Conservation (phyloP, 2,797 vertebrate genomes). For the Macroramphosus scolopax region DNA sequence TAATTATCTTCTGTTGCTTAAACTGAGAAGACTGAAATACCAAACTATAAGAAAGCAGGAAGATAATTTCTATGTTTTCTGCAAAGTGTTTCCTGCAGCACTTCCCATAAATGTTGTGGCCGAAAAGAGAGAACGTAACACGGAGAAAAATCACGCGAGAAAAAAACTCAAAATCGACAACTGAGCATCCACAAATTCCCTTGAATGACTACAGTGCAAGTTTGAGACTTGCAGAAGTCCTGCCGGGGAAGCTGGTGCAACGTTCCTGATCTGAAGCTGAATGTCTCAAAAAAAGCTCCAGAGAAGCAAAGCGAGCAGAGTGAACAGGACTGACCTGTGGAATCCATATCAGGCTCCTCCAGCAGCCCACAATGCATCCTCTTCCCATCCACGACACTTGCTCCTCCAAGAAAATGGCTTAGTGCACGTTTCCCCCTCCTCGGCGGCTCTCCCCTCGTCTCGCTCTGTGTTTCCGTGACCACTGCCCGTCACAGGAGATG, state of each 20-base stretch:
- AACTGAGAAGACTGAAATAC: not conserved
- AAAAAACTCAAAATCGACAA: constrained; percentile 11
- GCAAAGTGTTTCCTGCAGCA: not conserved
- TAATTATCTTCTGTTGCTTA: not conserved
- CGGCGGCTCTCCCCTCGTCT: constrained; percentile 60
- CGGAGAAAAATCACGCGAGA: not conserved
- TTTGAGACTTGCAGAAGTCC: constrained; percentile 40
- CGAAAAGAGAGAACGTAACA: not conserved
- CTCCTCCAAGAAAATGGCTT: constrained; percentile 81
- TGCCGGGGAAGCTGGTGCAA: constrained; percentile 26
- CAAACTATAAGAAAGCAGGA: not conserved
- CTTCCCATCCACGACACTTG: constrained; percentile 93
- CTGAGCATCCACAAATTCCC: constrained; percentile 12
- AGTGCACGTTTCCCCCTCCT: constrained; percentile 74
- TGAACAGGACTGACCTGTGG: constrained; percentile 92
- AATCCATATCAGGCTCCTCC: constrained; percentile 99
- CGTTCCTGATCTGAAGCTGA: constrained; percentile 22
- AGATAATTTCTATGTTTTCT: constrained; percentile 6
- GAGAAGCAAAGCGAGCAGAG: constrained; percentile 30
- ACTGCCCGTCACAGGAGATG: constrained; percentile 78
- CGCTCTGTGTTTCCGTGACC: constrained; percentile 72
- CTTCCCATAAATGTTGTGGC: constrained; percentile 7
- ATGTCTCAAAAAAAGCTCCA: constrained; percentile 45
- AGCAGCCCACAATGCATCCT: constrained; percentile 99
- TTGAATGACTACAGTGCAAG: constrained; percentile 36